Base-by-base conservation (phyloP, 2,797 vertebrate genomes). In the Malurus leucopterus region DNA sequence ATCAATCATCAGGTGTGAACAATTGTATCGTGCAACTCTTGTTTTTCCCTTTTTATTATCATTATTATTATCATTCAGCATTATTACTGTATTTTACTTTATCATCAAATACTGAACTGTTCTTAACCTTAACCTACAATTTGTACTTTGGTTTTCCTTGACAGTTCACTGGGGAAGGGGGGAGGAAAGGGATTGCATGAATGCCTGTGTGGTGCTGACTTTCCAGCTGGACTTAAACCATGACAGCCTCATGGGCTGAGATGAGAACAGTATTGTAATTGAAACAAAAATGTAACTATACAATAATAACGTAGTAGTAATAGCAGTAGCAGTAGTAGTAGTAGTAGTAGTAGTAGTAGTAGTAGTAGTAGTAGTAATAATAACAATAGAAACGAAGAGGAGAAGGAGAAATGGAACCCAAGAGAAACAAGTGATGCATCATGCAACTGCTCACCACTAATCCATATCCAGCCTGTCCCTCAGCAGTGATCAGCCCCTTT, bases 121-220 rank as follows among this genome's bases (percentile, higher is more conserved):
- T 47, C 10, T 59, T 59, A 17, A 17, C 7, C 6, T 41, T 40
- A 72, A 59, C 7, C 18, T 53, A 17, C 30, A 41, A n/a, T 5
- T 41, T 65, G 59, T 53, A 36, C 19, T 63, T 63, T 49, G 43
- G 12, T 62, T 55, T 12, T 55, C 4, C 21, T 59, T 8, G 11
- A 34, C 26, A n/a, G 47, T 47, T 21, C 36, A n/a, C 19, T 13
- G 38, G 10, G 23, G 4, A 7, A 11, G 21, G 1, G 6, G 11
- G 17, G 6, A 19, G 30, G 27, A n/a, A 47, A 19, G 13, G 41
- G 2, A 2, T 8, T 54, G 22, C n/a, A 15, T 0, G 0, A 32
- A 68, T 7, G 30, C 12, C 18, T 43, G 8, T 11, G 13, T 13
- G 32, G 49, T 49, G 15, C 19, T 69, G 38, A 26, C 43, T 49